These are phyloP conservation scores for Athalia rosae DNA, from an alignment of 2,888 invertebrate species.

Conservation along the genomic window DNA sequence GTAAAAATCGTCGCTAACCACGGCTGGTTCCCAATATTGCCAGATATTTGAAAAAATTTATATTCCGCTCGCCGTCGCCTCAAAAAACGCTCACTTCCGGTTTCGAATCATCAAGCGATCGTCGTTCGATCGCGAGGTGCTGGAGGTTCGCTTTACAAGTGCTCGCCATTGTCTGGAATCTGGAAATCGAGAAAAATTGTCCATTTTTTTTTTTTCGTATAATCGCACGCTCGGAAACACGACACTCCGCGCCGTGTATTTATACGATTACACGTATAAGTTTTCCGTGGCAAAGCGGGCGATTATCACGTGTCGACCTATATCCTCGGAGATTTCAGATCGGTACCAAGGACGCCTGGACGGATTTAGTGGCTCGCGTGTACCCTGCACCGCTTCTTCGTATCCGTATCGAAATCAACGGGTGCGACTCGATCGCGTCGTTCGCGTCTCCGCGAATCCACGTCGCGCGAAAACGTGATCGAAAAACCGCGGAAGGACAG, in stretches of 20 bases:
- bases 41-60: not conserved
- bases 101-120: conserved; percentile 11
- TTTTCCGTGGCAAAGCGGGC: too few relatives aligned
- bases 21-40: not conserved
- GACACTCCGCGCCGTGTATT: too few relatives aligned
- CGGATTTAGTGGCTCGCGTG: not conserved
- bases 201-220: too few relatives aligned
- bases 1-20: not conserved
- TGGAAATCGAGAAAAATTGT: too few relatives aligned
- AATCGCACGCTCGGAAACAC: too few relatives aligned
- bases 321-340: not conserved
- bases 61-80: conserved; percentile 1
- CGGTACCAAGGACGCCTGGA: not conserved
- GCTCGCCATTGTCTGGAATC: too few relatives aligned
- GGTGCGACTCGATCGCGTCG: not conserved
- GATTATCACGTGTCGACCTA: too few relatives aligned
- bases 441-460: too few relatives aligned
- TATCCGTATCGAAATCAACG: not conserved
- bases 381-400: not conserved
- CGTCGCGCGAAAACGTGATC: too few relatives aligned
- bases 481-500: too few relatives aligned
- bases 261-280: too few relatives aligned
- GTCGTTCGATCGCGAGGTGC: not conserved
- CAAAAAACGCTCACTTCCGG: conserved; percentile 9
- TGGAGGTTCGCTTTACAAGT: too few relatives aligned